These are phyloP conservation scores for Slavum lentiscoides DNA, from an alignment of 2,888 invertebrate genomes.

Conservation along the genomic window DNA sequence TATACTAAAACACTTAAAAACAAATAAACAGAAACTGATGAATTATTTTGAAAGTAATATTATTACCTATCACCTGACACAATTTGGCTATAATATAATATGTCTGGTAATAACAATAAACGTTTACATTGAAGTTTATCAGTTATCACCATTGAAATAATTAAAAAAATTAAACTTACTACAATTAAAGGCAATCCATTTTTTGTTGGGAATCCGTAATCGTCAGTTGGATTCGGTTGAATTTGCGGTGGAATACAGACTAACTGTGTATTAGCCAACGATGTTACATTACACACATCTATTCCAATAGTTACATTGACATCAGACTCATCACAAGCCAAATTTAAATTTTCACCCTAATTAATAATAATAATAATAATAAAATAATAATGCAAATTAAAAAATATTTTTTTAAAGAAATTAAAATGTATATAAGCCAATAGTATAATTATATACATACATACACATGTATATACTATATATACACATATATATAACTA, in stretches of 20 bases:
- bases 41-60: no score
- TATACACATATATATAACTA: no score
- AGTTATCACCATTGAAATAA: neutral
- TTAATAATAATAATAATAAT: neutral
- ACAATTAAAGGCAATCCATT: constrained; percentile 85
- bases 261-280: constrained; percentile 85
- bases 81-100: no score
- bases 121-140: neutral
- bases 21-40: neutral
- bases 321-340: constrained; percentile 91
- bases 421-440: constrained; percentile 40
- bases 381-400: neutral
- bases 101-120: neutral
- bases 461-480: no score
- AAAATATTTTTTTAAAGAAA: neutral
- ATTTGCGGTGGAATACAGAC: constrained; percentile 90
- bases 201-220: constrained; percentile 71
- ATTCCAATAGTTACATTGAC: constrained; percentile 91
- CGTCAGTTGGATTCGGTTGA: constrained; percentile 80
- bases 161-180: constrained; percentile 60
- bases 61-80: no score
- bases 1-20: neutral
- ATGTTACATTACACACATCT: constrained; percentile 89
- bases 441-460: neutral
- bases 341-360: constrained; percentile 86